phyloP scores from a whole-genome alignment of 2,888 invertebrate species.

The Pandemis heparana region DNA sequence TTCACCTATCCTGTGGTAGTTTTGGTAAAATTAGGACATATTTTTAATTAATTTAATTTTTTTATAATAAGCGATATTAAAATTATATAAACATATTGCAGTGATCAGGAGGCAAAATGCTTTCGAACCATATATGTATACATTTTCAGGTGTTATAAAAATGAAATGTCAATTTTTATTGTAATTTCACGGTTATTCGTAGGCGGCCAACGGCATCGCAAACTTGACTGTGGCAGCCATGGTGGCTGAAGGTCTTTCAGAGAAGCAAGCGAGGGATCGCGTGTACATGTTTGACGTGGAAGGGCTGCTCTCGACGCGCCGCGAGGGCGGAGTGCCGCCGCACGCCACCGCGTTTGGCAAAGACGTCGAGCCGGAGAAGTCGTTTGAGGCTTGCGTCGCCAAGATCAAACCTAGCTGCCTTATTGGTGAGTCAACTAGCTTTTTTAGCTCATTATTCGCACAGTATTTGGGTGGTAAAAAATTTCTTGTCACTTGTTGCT shows the following conservation, averaged over 20 bases:
- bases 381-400: constrained; percentile 92
- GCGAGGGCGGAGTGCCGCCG: constrained; percentile 88
- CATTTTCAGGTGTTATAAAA: too few species aligned
- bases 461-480: too few species aligned
- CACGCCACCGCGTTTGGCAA: constrained; percentile 91
- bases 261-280: constrained; percentile 91
- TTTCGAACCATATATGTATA: too few species aligned
- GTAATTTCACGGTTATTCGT: constrained; percentile 38
- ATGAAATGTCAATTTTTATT: too few species aligned
- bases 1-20: too few species aligned
- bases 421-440: constrained; percentile 85
- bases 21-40: too few species aligned
- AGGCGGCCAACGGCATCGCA: constrained; percentile 97
- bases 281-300: constrained; percentile 98
- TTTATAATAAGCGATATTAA: too few species aligned
- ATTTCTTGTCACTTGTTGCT: too few species aligned
- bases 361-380: constrained; percentile 91
- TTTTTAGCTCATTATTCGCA: neutral
- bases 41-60: too few species aligned
- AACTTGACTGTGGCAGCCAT: constrained; percentile 95
- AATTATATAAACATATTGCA: too few species aligned
- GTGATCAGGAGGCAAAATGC: too few species aligned
- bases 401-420: constrained; percentile 94
- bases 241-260: constrained; percentile 88
- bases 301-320: constrained; percentile 91